Base-by-base conservation (phyloP, 1,140 invertebrate genomes). In the Drosophila melanica region DNA sequence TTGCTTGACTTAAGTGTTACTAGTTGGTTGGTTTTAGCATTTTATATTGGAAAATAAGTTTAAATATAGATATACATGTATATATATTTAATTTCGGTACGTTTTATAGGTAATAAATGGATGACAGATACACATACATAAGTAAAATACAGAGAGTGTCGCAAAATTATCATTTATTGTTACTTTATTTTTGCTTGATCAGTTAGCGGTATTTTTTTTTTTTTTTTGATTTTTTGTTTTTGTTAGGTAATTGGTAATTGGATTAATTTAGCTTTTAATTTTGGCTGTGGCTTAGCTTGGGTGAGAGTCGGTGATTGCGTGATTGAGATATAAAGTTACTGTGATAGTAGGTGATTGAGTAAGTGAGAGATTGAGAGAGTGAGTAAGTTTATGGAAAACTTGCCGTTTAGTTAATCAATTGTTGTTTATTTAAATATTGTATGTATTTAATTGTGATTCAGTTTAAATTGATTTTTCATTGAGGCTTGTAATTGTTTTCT, bases 301-400 rank as follows among this genome's bases (percentile, higher is more conserved):
- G 67, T 58, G 67, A 70, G 47, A 75, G 58, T 75, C 66, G 44
- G 67, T 75, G 72, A 55, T 74, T 68, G 71, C 47, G 59, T 62
- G 59, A 64, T 50, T 54, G 62, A 37, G 47, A 50, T 45, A 39
- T 16, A 44, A 57, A 33, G 42, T 58, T 44, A 44, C 55, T 45
- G 58, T 39, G 42, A 57, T 30, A 47, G 18, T 42, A 41, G 58
- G 42, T 58, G 78, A 73, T 70, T 77, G 76, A 81, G 76, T 63
- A 50, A 77, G 63, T 66, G 68, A 75, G 27, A 67, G 44, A 78
- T 41, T 55, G 67, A 47, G 44, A 48, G 55, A 64, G 69, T 54
- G 62, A 45, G 59, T 60, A 67, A 45, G 62, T 73, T 59, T 73
- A 68, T 69, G 47, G 45, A 30, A 63, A 63, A 69, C 51, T 69